Percentiles rank a stretch among this genome's conserved stretches.
Conservation (phyloP, 2,888 invertebrate genomes). For the Rhodophaea formosa region DNA sequence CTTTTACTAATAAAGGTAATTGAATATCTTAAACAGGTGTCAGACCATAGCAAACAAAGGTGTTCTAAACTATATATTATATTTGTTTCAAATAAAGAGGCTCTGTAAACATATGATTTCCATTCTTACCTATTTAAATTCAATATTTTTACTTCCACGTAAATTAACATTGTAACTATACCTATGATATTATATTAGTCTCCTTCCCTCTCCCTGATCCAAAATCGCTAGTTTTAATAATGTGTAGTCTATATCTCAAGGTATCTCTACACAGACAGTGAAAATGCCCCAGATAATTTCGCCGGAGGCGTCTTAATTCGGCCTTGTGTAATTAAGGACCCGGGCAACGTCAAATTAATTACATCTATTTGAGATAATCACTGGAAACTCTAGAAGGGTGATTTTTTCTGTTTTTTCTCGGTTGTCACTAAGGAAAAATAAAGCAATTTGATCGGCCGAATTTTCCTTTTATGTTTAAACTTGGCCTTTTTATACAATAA, state of each 20-base stretch:
- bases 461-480: not conserved
- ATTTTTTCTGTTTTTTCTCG: conserved; percentile 23
- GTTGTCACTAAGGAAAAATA: not conserved
- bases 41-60: too few relatives aligned
- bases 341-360: conserved; percentile 33
- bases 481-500: not conserved
- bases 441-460: conserved; percentile 2
- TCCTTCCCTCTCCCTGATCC: too few relatives aligned
- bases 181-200: too few relatives aligned
- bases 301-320: conserved; percentile 30
- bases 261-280: conserved; percentile 14
- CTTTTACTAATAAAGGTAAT: too few relatives aligned
- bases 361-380: conserved; percentile 33
- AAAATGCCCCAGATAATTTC: conserved; percentile 25
- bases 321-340: conserved; percentile 31
- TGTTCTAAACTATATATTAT: too few relatives aligned
- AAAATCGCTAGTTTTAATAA: too few relatives aligned
- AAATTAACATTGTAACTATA: too few relatives aligned
- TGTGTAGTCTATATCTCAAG: not conserved
- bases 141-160: too few relatives aligned
- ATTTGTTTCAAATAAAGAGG: too few relatives aligned
- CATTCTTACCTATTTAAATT: too few relatives aligned
- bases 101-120: too few relatives aligned
- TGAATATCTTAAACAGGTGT: too few relatives aligned
- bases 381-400: conserved; percentile 30